Evolutionary conservation across 2,888 invertebrate genomes (phyloP), one percentile per base, ranked within the genome.

Genomic region (Thereva unica): DNA sequence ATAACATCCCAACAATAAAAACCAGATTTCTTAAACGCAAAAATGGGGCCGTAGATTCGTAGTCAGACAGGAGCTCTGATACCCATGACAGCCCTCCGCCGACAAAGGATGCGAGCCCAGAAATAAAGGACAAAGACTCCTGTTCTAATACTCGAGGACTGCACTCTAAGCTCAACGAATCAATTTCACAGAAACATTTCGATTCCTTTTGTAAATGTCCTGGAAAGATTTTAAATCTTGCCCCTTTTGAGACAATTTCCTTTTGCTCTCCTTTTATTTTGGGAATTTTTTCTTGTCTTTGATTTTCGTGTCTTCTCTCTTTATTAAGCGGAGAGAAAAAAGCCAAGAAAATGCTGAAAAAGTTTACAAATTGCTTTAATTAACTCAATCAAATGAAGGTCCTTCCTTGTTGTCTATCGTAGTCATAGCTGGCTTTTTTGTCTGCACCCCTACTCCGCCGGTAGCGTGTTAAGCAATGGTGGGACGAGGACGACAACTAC

Each of bases 341-440:
- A 55, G 23, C 38, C 38, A 40, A 41, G 40, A 55, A 41, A 41
- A 50, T 50, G 41, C 8, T 50, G 41, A 61, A 40, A 61, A 50
- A 50, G 40, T 61, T 61, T 61, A 50, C 42, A 61, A 61, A 61
- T 61, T 61, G 61, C 61, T 61, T 61, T 61, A 61, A 61, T 61
- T 61, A 61, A 61, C 61, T 61, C 61, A 61, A 61, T 61, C 50
- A 61, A 61, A 61, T 61, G 41, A 61, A 61, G 50, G 61, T 61
- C 61, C 61, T 61, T 61, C 50, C 59, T 61, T 50, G 41, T 49
- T 41, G 40, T 50, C 34, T 42, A 23, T 41, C 41, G 40, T n/a
- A 55, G 38, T 40, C 55, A 38, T 9, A 12, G 37, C 38, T 38
- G 35, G 55, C 5, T 6, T 10, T 37, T 45, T 47, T 47, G 23